Evolutionary conservation across 2,113 vertebrate species (phyloP).

Genomic region (Microcebus griseorufus): DNA sequence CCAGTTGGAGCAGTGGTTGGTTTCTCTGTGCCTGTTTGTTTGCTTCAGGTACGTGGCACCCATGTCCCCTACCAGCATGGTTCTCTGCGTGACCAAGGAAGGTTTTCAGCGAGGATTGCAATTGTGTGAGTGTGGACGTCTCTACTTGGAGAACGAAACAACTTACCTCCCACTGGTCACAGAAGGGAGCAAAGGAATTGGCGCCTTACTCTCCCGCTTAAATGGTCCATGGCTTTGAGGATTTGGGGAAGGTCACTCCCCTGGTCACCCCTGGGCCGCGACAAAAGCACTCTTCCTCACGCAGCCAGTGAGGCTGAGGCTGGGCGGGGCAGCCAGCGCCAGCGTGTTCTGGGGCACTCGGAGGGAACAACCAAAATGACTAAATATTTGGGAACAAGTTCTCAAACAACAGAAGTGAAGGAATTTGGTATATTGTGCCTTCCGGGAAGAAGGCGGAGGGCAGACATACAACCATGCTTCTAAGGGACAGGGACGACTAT

Average conservation of each 20-base stretch:
- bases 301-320: background rate
- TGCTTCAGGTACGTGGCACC: background rate
- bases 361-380: background rate
- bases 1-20: constrained; percentile 31
- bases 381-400: background rate
- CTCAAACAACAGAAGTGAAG: background rate
- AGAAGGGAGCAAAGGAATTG: background rate
- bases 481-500: background rate
- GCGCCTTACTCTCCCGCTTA: background rate
- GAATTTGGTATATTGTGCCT: background rate
- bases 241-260: background rate
- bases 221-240: background rate
- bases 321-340: constrained; percentile 18
- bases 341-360: background rate
- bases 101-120: background rate
- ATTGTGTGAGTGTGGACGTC: background rate
- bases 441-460: background rate
- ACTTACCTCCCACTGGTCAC: background rate
- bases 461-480: background rate
- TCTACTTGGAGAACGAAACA: background rate
- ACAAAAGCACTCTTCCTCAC: constrained; percentile 55
- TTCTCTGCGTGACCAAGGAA: background rate
- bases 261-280: background rate
- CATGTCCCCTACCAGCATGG: background rate
- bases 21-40: constrained; percentile 64